Evolutionary conservation across 1,140 invertebrate genomes (phyloP), one percentile per base, ranked within the genome.

Genomic region (Drosophila ohnishii): DNA sequence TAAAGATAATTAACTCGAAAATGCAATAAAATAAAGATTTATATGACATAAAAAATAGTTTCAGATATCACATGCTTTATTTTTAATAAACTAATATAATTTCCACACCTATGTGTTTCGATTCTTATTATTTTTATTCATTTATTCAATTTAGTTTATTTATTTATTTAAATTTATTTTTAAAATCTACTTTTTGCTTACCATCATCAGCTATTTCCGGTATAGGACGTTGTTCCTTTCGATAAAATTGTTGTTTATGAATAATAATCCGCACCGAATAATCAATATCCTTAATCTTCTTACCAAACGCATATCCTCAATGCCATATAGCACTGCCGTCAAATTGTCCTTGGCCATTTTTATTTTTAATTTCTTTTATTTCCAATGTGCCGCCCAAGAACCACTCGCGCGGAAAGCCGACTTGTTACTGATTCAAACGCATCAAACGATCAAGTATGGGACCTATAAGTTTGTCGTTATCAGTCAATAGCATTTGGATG

Each of bases 231-330:
- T 96, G 93, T 92, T 96, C 95, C 95, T 96, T 44, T 22, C 11
- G 5, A 39, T 1, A 44, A 40, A 4, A 25, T 9, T 13, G 14
- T 1, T 39, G 13, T 3, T 48, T 0, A 8, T 51, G 4, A 39
- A n/a, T 25, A 40, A 13, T 28, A 10, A 10, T 7, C 0, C 1
- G 13, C 7, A 1, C 14, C 25, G 2, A 28, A 19, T 30, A 4
- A 19, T 6, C 0, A 13, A 6, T 45, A 2, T 9, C 9, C 40
- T 2, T 44, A 28, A 2, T 7, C 5, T 10, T 94, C 94, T 94
- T 92, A 97, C 96, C 94, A 97, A 86, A 86, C 95, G 91, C 47
- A 97, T 92, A 91, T 97, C 96, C 80, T 96, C 95, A 39, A 95
- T 93, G 65, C 95, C 95, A 88, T 96, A 94, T 1, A 97, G 92